These are phyloP conservation scores for Harpagifer antarcticus DNA, from an alignment of 2,797 vertebrate genomes.

Conservation along the genomic window DNA sequence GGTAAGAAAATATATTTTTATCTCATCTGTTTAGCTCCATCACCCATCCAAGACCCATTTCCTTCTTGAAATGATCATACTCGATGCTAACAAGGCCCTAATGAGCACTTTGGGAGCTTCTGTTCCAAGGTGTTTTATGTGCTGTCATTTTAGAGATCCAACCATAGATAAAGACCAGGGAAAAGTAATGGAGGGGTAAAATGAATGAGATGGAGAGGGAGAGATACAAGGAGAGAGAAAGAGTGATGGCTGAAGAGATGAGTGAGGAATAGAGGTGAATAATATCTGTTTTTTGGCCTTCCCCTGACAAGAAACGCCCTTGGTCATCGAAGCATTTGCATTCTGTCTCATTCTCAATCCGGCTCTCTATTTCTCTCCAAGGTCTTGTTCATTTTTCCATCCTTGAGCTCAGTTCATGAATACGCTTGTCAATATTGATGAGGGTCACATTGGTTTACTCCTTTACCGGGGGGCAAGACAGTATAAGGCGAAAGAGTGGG, in stretches of 20 bases:
- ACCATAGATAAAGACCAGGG: slow-evolving; percentile 32
- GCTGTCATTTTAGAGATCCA: slow-evolving; percentile 55
- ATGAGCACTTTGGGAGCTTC: slow-evolving; percentile 70
- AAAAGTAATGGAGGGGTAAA: slow-evolving; percentile 37
- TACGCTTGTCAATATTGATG: slow-evolving; percentile 90
- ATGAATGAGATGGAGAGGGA: slow-evolving; percentile 20
- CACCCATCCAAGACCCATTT: slow-evolving; percentile 51
- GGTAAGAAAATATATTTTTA: slow-evolving; percentile 51
- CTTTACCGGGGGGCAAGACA: slow-evolving; percentile 72
- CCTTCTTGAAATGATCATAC: slow-evolving; percentile 63
- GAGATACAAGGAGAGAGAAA: slow-evolving; percentile 10
- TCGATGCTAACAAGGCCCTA: slow-evolving; percentile 67
- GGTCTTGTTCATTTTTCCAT: slow-evolving; percentile 79
- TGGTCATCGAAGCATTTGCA: slow-evolving; percentile 72
- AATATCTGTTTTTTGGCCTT: slow-evolving; percentile 58
- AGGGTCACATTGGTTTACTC: slow-evolving; percentile 80
- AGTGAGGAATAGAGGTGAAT: slow-evolving; percentile 51
- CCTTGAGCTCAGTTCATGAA: slow-evolving; percentile 76
- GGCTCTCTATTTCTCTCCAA: slow-evolving; percentile 61
- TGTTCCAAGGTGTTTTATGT: slow-evolving; percentile 66
- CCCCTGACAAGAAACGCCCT: slow-evolving; percentile 71
- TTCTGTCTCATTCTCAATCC: slow-evolving; percentile 44
- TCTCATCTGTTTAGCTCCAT: slow-evolving; percentile 58
- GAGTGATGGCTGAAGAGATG: slow-evolving; percentile 47
- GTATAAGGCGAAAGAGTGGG: slow-evolving; percentile 35